phyloP scores from a whole-genome alignment of 2,888 invertebrate species.

The Aquatica leii region DNA sequence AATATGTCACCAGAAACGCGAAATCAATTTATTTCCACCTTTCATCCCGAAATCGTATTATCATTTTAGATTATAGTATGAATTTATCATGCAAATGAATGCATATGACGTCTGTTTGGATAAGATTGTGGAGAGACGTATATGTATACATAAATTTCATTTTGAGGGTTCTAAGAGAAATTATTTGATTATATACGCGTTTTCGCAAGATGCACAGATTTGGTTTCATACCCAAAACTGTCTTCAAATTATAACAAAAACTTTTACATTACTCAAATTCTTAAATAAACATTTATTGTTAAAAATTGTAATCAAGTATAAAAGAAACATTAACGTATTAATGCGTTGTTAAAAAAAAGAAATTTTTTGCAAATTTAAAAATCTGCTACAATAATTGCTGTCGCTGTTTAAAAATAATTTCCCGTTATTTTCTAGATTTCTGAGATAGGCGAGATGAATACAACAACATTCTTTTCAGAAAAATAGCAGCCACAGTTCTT shows the following conservation, averaged over 20 bases:
- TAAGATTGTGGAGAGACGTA: constrained; percentile 35
- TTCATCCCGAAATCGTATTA: constrained; percentile 59
- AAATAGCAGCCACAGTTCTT: constrained; percentile 59
- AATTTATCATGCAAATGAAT: constrained; percentile 62
- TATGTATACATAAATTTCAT: constrained; percentile 34
- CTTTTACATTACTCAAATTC: no score
- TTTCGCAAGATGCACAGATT: neutral
- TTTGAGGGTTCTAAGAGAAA: constrained; percentile 27
- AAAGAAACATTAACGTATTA: no score
- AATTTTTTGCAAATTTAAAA: constrained; percentile 3
- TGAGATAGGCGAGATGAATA: constrained; percentile 33
- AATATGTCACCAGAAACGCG: constrained; percentile 61
- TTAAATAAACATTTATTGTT: no score
- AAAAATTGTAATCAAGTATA: no score
- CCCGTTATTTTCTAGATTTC: constrained; percentile 33
- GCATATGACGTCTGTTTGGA: constrained; percentile 51
- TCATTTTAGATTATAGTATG: constrained; percentile 55
- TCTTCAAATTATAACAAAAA: no score
- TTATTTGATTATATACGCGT: constrained; percentile 16
- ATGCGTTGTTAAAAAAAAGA: no score
- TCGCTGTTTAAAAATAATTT: constrained; percentile 28
- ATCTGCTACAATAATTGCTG: constrained; percentile 17
- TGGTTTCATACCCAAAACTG: no score
- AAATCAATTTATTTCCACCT: constrained; percentile 62
- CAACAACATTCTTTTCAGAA: constrained; percentile 56